Evolutionary conservation across 2,888 invertebrate species (phyloP).

Genomic region (Meta bourneti): DNA sequence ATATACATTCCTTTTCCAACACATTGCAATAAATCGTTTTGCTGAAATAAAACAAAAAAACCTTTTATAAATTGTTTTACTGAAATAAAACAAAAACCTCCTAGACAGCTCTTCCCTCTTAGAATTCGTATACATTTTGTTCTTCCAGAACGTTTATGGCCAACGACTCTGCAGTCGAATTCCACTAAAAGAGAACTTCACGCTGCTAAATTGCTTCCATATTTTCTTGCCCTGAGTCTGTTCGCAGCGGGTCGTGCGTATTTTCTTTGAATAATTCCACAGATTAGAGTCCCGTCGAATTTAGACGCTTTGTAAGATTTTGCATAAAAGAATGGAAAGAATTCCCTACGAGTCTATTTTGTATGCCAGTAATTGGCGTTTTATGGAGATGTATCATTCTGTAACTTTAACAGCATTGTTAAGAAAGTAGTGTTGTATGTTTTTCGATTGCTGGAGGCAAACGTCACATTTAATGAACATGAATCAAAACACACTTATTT

Average conservation of each 20-base stretch:
- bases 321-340: neutral
- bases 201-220: slow-evolving; percentile 34
- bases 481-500: no score
- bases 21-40: no score
- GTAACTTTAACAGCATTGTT: neutral
- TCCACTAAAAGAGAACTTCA: slow-evolving; percentile 19
- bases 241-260: slow-evolving; percentile 15
- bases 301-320: neutral
- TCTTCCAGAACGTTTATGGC: neutral
- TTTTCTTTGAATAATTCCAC: slow-evolving; percentile 31
- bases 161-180: slow-evolving; percentile 24
- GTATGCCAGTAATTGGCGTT: neutral
- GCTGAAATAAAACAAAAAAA: no score
- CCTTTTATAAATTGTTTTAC: neutral
- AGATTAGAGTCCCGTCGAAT: slow-evolving; percentile 16
- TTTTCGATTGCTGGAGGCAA: neutral
- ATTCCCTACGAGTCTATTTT: neutral
- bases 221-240: slow-evolving; percentile 6
- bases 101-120: neutral
- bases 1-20: no score
- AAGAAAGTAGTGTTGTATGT: neutral
- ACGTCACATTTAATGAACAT: no score
- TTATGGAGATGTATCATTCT: neutral
- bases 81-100: neutral
- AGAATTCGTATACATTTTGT: neutral